Evolutionary conservation across 2,888 invertebrate species (phyloP).

Genomic region (Galerucella pusilla): DNA sequence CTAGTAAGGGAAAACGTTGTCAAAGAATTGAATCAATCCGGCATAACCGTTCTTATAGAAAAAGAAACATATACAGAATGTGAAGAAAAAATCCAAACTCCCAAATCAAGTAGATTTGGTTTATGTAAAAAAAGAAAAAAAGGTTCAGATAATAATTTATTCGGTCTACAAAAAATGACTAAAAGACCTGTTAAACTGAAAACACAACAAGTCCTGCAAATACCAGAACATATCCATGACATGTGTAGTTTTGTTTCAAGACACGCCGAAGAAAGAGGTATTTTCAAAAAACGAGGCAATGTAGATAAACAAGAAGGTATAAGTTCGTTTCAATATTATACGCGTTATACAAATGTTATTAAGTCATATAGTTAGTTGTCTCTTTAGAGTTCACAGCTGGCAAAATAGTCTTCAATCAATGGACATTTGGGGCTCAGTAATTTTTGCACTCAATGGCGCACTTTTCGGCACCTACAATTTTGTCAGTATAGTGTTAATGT

Average conservation of each 20-base stretch:
- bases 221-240: slow-evolving; percentile 78
- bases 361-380: no score
- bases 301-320: slow-evolving; percentile 82
- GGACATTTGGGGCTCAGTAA: no score
- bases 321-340: slow-evolving; percentile 50
- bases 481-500: no score
- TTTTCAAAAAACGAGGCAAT: slow-evolving; percentile 89
- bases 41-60: slow-evolving; percentile 11
- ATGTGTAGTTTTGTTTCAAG: slow-evolving; percentile 75
- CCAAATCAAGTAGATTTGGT: slow-evolving; percentile 3
- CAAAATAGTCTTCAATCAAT: no score
- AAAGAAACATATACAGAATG: neutral
- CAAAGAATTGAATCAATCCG: neutral
- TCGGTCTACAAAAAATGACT: slow-evolving; percentile 14
- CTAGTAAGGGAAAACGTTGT: slow-evolving; percentile 30
- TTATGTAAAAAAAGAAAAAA: neutral
- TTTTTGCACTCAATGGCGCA: no score
- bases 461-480: no score
- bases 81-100: neutral
- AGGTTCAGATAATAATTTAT: slow-evolving; percentile 13
- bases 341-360: no score
- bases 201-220: slow-evolving; percentile 75
- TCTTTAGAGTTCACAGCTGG: no score
- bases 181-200: slow-evolving; percentile 68
- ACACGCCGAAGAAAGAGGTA: slow-evolving; percentile 80